phyloP scores from a whole-genome alignment of 2,888 invertebrate genomes.

The Gasteruption jaculator region DNA sequence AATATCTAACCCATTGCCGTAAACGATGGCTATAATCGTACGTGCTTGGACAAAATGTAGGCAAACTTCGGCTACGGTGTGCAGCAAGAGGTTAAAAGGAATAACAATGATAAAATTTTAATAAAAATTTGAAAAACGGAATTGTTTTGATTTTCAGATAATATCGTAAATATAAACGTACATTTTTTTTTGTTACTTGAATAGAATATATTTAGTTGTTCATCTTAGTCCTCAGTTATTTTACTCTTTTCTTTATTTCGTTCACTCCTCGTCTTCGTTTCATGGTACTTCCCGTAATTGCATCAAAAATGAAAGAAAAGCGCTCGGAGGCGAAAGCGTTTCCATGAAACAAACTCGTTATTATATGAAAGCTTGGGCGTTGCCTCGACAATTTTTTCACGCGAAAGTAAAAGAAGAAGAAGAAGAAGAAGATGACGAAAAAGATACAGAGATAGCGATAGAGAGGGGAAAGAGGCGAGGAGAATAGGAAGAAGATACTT shows the following conservation, averaged over 20 bases:
- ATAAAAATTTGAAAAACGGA: background rate
- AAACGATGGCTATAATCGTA: too few species aligned
- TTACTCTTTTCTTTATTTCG: conserved; percentile 4
- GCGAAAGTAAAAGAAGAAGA: background rate
- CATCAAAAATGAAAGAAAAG: conserved; percentile 41
- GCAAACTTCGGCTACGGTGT: too few species aligned
- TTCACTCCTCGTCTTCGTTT: conserved; percentile 18
- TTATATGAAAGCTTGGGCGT: conserved; percentile 31
- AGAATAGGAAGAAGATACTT: background rate
- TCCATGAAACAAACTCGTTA: conserved; percentile 31
- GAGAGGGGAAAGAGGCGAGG: background rate
- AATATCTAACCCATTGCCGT: too few species aligned
- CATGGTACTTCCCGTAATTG: conserved; percentile 36
- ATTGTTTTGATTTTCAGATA: too few species aligned
- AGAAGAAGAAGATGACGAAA: conserved; percentile 1
- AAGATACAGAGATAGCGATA: background rate
- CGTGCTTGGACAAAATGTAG: too few species aligned
- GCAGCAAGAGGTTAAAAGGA: background rate
- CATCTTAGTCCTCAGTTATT: too few species aligned
- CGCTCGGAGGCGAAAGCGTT: conserved; percentile 30
- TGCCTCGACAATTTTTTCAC: conserved; percentile 22
- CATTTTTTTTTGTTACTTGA: too few species aligned
- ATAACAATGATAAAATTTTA: background rate
- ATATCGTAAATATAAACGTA: too few species aligned
- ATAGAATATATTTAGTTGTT: too few species aligned